Evolutionary conservation across 2,888 invertebrate genomes (phyloP).

Genomic region (Osedax frankpressi): DNA sequence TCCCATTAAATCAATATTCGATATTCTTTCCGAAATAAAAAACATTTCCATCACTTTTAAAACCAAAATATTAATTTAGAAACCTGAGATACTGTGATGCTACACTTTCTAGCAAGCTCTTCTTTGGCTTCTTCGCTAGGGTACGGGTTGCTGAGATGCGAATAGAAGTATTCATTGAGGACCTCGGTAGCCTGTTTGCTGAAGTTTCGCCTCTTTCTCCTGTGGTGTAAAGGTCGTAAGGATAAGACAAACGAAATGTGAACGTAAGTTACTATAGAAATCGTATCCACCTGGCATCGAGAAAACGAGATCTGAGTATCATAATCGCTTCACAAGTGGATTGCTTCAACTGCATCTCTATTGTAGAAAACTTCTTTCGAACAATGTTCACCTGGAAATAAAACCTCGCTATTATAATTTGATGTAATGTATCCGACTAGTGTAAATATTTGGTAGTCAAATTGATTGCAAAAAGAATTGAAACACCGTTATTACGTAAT

Average conservation of each 20-base stretch:
- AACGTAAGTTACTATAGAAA: too few relatives aligned
- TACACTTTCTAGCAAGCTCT: slow-evolving; percentile 94
- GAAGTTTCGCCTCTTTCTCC: slow-evolving; percentile 84
- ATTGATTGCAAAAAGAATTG: too few relatives aligned
- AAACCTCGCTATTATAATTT: slow-evolving; percentile 75
- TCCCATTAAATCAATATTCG: too few relatives aligned
- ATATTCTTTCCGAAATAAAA: too few relatives aligned
- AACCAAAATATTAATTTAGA: neutral
- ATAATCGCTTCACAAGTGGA: slow-evolving; percentile 98
- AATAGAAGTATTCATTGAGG: slow-evolving; percentile 98
- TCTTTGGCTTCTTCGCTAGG: slow-evolving; percentile 99
- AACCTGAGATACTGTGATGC: slow-evolving; percentile 90
- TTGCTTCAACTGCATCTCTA: slow-evolving; percentile 77
- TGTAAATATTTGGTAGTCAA: too few relatives aligned
- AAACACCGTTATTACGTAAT: too few relatives aligned
- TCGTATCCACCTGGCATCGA: slow-evolving; percentile 55
- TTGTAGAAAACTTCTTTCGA: slow-evolving; percentile 48
- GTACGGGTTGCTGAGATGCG: slow-evolving; percentile 97
- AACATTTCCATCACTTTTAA: neutral
- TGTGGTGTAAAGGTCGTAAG: slow-evolving; percentile 27
- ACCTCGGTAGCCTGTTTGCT: slow-evolving; percentile 99
- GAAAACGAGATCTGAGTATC: slow-evolving; percentile 76
- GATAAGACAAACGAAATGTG: neutral
- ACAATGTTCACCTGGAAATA: slow-evolving; percentile 42
- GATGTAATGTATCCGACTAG: slow-evolving; percentile 57